Evolutionary conservation across 2,888 invertebrate genomes (phyloP), one percentile per base, ranked within the genome.

Genomic region (Leptopilina myrica): DNA sequence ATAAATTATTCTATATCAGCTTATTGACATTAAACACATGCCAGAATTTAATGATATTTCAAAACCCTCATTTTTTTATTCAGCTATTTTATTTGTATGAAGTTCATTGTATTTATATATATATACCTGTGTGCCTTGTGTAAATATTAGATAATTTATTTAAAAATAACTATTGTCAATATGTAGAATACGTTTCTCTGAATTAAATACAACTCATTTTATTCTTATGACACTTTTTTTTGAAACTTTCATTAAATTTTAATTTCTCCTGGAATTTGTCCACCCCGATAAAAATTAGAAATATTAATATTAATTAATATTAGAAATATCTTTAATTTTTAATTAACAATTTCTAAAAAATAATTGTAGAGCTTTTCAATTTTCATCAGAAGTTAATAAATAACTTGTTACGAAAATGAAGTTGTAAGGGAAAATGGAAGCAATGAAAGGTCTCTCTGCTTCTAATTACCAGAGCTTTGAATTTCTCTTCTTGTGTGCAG

Each of bases 391-490:
- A 3, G 33, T 33, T 33, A 33, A 4, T 20, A 20, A 33, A 33
- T 33, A 33, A 33, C 33, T 33, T 5, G 33, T 33, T 33, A 5
- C 33, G 33, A 33, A 33, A 33, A 33, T 33, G 5, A 4, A 33
- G 33, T 33, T 33, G 33, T 33, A 33, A 3, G 33, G 33, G 2
- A 33, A 33, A 33, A 33, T 33, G 33, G 3, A 33, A 46, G 46
- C 8, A 46, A 46, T 43, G 43, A 59, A 67, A 15, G 67, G 67
- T 46, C 67, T 46, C 67, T 46, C 46, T 8, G 20, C 15, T 5
- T 67, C 7, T 67, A 46, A 67, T 67, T 67, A 67, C 67, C 5
- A 15, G 20, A 67, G 46, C 46, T 67, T 67, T 12, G 67, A 67
- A 67, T 67, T 46, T 67, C 46, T 15, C 11, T 46, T 20, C 67